Conservation (phyloP, 1,140 invertebrate genomes). For the Ostrea denselamellosa region DNA sequence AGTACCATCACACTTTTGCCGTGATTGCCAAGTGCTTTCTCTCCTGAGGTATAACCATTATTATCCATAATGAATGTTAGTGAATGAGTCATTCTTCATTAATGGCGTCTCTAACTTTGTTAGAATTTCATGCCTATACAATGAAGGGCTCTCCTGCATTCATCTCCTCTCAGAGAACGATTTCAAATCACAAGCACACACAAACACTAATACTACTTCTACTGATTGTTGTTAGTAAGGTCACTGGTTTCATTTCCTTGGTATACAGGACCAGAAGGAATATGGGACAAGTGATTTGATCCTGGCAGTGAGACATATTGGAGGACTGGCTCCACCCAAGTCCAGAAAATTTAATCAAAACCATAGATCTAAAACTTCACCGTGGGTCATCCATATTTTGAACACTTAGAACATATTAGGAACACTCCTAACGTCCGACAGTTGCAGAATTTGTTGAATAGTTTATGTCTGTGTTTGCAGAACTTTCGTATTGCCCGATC, state of each 20-base stretch:
- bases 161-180: neutral
- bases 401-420: slow-evolving; percentile 74
- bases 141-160: neutral
- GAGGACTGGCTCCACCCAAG: neutral
- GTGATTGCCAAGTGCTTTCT: neutral
- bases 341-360: neutral
- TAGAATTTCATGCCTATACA: slow-evolving; percentile 20
- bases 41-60: neutral
- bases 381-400: slow-evolving; percentile 46
- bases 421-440: slow-evolving; percentile 76
- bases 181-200: slow-evolving; percentile 20
- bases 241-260: slow-evolving; percentile 19
- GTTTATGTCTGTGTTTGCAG: slow-evolving; percentile 68
- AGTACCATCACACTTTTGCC: neutral
- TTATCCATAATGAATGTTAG: slow-evolving; percentile 7
- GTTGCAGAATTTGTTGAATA: slow-evolving; percentile 73
- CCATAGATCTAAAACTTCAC: neutral
- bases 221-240: slow-evolving; percentile 24
- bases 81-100: neutral
- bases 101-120: slow-evolving; percentile 15
- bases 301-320: slow-evolving; percentile 26
- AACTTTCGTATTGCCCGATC: slow-evolving; percentile 70
- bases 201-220: slow-evolving; percentile 29
- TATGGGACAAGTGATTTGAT: slow-evolving; percentile 2
- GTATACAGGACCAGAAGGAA: neutral